phyloP scores from a whole-genome alignment of 1,140 invertebrate genomes.

The Aphidius ervi region DNA sequence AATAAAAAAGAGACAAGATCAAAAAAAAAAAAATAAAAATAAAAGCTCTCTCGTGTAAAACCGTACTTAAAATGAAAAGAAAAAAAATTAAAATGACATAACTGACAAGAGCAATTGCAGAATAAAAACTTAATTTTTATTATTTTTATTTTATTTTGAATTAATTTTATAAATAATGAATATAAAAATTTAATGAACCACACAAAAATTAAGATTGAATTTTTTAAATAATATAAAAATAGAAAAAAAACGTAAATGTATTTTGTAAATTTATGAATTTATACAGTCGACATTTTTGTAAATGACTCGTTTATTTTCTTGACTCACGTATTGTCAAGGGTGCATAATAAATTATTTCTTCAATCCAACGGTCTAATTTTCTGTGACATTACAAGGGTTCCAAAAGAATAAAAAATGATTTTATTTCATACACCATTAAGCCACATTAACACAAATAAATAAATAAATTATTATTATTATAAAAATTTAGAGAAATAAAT shows the following conservation, averaged over 20 bases:
- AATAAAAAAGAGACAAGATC: background rate
- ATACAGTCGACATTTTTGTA: slow-evolving; percentile 28
- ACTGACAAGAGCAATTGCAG: slow-evolving; percentile 18
- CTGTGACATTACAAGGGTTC: slow-evolving; percentile 8
- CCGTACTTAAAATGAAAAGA: background rate
- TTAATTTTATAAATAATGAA: too few relatives aligned
- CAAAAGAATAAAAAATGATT: background rate
- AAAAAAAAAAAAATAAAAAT: background rate
- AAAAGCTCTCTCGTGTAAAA: slow-evolving; percentile 15
- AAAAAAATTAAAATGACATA: slow-evolving; percentile 13
- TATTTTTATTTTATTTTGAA: too few relatives aligned
- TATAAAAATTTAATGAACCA: too few relatives aligned
- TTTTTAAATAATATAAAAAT: too few relatives aligned
- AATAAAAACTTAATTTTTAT: too few relatives aligned
- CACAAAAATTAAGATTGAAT: too few relatives aligned
- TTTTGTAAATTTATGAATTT: slow-evolving; percentile 30
- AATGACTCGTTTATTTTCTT: slow-evolving; percentile 17
- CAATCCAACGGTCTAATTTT: slow-evolving; percentile 6
- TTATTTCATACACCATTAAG: background rate
- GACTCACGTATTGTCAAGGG: slow-evolving; percentile 25
- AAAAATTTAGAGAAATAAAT: background rate
- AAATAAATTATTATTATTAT: too few relatives aligned
- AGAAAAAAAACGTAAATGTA: background rate
- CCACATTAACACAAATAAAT: too few relatives aligned
- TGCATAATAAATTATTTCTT: slow-evolving; percentile 30